phyloP scores from a whole-genome alignment of 1,140 invertebrate species.

The Metopolophium dirhodum region DNA sequence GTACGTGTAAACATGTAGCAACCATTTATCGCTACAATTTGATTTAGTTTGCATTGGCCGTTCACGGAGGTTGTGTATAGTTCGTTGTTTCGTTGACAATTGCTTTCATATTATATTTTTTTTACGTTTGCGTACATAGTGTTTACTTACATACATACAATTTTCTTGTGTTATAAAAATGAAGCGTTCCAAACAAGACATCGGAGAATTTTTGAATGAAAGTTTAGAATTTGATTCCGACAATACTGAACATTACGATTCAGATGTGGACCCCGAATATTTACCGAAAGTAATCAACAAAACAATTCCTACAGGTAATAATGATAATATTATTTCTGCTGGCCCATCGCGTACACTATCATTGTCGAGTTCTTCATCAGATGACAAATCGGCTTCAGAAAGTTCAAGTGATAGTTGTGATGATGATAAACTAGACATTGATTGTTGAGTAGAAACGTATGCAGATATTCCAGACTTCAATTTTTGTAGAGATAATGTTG shows the following conservation, averaged over 20 bases:
- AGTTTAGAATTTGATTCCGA: conserved; percentile 6
- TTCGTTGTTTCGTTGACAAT: too few relatives aligned
- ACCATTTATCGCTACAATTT: conserved; percentile 57
- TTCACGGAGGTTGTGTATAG: conserved; percentile 58
- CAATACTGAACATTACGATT: not conserved
- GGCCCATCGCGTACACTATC: not conserved
- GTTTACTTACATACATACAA: not conserved
- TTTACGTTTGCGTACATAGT: not conserved
- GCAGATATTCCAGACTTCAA: not conserved
- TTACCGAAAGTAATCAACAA: not conserved
- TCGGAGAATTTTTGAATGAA: conserved; percentile 6
- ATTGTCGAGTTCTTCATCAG: not conserved
- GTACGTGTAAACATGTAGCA: conserved; percentile 45
- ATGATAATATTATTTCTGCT: not conserved
- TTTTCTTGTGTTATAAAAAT: not conserved
- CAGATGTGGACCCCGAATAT: not conserved
- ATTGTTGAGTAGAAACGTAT: not conserved
- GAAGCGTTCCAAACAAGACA: not conserved
- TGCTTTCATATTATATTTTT: not conserved
- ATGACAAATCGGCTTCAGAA: not conserved
- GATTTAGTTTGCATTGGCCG: conserved; percentile 59
- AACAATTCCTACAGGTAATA: not conserved
- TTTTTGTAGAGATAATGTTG: not conserved
- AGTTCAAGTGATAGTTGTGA: not conserved
- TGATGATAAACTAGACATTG: not conserved